phyloP scores from a whole-genome alignment of 2,113 vertebrate species.

The Laticauda colubrina region DNA sequence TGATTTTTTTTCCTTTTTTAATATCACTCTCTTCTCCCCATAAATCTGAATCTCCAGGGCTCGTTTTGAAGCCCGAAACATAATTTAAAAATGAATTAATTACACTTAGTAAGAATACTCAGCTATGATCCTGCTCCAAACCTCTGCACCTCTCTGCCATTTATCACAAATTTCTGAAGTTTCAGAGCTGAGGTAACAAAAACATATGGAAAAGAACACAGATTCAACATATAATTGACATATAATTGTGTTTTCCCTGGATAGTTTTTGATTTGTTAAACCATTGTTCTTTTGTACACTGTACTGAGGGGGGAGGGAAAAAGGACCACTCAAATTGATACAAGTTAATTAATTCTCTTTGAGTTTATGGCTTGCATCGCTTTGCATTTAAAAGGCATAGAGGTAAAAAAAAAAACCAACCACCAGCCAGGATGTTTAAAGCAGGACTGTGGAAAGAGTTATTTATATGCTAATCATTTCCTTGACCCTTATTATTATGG shows the following conservation, averaged over 20 bases:
- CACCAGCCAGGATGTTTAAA: background rate
- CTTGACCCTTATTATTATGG: background rate
- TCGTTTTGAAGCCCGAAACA: background rate
- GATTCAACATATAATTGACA: background rate
- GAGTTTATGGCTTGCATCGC: background rate
- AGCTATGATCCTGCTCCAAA: background rate
- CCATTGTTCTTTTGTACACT: background rate
- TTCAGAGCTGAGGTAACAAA: too few species aligned
- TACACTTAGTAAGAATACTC: background rate
- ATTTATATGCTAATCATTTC: conserved; percentile 17
- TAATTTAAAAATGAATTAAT: background rate
- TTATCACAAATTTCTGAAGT: background rate
- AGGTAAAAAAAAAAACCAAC: background rate
- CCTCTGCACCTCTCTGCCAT: background rate
- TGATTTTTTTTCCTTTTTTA: background rate
- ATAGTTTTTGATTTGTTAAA: background rate
- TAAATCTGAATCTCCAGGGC: background rate
- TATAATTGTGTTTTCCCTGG: background rate
- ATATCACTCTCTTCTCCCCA: background rate
- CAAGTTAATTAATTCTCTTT: background rate
- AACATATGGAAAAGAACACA: background rate
- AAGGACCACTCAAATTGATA: background rate
- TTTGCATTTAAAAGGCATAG: background rate
- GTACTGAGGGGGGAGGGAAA: background rate
- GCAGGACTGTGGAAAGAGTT: background rate